A percentile compares a stretch with the other conserved stretches of the same genome.
Evolutionary conservation across 2,888 invertebrate species (phyloP).

Genomic region (Tachystola acroxantha): DNA sequence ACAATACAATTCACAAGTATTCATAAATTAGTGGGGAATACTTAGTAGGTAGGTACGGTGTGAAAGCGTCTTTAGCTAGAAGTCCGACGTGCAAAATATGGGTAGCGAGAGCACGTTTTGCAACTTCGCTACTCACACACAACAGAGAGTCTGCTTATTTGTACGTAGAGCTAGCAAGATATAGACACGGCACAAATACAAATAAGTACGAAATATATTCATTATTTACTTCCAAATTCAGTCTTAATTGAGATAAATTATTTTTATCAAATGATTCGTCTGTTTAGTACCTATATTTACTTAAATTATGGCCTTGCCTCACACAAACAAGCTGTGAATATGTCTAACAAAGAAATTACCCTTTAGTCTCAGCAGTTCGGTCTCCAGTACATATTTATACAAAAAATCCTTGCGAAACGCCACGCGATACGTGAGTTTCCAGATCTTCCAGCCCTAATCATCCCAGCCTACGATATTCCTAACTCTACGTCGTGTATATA

Average conservation of each 20-base stretch:
- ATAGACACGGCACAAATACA: not conserved
- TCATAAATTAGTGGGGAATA: too few species aligned
- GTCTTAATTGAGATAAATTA: too few species aligned
- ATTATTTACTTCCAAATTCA: too few species aligned
- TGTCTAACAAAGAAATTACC: too few species aligned
- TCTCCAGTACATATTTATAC: too few species aligned
- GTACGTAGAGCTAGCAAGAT: conserved; percentile 13
- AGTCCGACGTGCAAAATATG: conserved; percentile 36
- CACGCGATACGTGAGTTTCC: not conserved
- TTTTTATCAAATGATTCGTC: too few species aligned
- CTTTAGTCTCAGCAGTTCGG: too few species aligned
- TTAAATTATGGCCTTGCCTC: too few species aligned
- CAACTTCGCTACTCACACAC: conserved; percentile 32
- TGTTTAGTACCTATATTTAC: too few species aligned
- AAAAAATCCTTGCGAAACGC: too few species aligned
- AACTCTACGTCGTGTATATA: conserved; percentile 21
- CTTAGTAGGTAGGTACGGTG: conserved; percentile 4
- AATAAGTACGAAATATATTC: not conserved
- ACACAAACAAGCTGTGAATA: too few species aligned
- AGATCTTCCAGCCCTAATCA: not conserved
- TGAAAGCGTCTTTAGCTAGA: conserved; percentile 20
- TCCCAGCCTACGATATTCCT: conserved; percentile 7
- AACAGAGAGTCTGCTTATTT: conserved; percentile 27
- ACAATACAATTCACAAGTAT: too few species aligned
- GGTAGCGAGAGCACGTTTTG: conserved; percentile 30